These are phyloP conservation scores for Andrena chrysosceles DNA, from an alignment of 2,888 invertebrate genomes.

Conservation along the genomic window DNA sequence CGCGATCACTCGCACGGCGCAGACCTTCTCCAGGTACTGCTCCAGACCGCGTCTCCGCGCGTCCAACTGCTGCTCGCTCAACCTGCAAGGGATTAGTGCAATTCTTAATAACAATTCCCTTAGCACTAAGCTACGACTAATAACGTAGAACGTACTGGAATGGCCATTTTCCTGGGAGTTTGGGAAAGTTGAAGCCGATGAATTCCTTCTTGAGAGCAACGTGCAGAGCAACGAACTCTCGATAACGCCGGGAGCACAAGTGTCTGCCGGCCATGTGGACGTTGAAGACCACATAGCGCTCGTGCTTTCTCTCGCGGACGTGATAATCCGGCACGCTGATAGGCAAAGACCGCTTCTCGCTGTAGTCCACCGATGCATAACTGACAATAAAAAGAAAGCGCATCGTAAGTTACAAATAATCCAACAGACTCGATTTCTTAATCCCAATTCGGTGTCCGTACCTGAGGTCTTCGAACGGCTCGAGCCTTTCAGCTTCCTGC, in stretches of 20 bases:
- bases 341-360: conserved; percentile 96
- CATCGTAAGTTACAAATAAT: not conserved
- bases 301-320: conserved; percentile 93
- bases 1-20: conserved; percentile 98
- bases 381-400: conserved; percentile 82
- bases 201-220: conserved; percentile 96
- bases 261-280: conserved; percentile 99
- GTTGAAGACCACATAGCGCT: conserved; percentile 97
- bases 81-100: conserved; percentile 75
- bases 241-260: conserved; percentile 97
- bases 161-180: conserved; percentile 99
- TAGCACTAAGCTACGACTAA: not conserved
- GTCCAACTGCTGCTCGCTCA: conserved; percentile 99
- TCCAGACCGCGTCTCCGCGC: conserved; percentile 97
- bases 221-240: conserved; percentile 97
- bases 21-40: conserved; percentile 99
- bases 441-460: conserved; percentile 49
- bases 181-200: conserved; percentile 97
- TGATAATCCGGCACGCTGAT: conserved; percentile 98
- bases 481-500: conserved; percentile 89
- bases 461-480: conserved; percentile 84
- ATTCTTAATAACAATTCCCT: not conserved
- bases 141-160: conserved; percentile 88
- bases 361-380: conserved; percentile 94
- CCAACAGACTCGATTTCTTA: not conserved